Conservation (phyloP, 2,113 vertebrate species). For the Carassius auratus region DNA sequence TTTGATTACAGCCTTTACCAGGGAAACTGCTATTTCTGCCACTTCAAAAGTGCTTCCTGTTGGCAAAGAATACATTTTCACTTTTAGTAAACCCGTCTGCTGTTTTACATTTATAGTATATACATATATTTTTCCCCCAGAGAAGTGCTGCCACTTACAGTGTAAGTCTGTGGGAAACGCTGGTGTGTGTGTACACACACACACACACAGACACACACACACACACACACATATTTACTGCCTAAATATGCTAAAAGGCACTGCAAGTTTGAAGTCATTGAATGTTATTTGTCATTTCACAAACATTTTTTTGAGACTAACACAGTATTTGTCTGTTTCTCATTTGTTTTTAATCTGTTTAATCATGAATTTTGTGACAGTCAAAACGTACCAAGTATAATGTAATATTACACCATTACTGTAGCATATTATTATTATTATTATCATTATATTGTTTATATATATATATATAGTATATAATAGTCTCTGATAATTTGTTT, state of each 20-base stretch:
- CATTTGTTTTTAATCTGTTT: constrained; percentile 1
- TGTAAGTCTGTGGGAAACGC: too few relatives aligned
- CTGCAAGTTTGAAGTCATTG: constrained; percentile 55
- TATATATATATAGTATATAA: too few relatives aligned
- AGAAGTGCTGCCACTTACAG: too few relatives aligned
- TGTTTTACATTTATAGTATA: too few relatives aligned
- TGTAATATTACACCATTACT: neutral
- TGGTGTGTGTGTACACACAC: too few relatives aligned
- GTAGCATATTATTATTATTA: neutral
- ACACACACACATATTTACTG: neutral
- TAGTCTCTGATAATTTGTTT: neutral
- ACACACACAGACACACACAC: neutral
- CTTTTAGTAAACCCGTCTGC: too few relatives aligned
- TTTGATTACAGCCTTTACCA: too few relatives aligned
- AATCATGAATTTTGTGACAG: neutral
- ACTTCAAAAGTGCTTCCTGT: too few relatives aligned
- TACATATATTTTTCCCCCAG: too few relatives aligned
- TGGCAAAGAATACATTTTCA: too few relatives aligned
- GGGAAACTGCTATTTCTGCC: too few relatives aligned
- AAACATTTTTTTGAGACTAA: constrained; percentile 50
- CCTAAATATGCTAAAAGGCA: constrained; percentile 47
- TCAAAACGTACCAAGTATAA: neutral
- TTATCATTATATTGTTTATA: too few relatives aligned
- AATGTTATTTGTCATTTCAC: constrained; percentile 52
- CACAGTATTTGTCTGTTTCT: constrained; percentile 52